Conservation (phyloP, 2,113 vertebrate species). For the Gnathonemus longibarbis region DNA sequence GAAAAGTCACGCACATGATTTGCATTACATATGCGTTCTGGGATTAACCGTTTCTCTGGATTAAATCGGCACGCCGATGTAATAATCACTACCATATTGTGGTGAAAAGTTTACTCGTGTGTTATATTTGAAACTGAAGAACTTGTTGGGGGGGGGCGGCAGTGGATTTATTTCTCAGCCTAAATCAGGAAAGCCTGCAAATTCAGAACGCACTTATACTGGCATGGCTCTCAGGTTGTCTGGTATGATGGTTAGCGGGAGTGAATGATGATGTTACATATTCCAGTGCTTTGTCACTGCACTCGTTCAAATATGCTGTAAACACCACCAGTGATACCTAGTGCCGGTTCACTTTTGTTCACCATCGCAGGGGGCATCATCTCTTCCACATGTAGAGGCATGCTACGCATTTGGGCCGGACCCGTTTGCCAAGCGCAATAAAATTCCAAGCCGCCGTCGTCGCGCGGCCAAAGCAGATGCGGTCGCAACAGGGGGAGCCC, state of each 20-base stretch:
- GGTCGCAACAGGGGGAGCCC: neutral
- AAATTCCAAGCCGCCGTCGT: neutral
- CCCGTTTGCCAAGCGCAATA: neutral
- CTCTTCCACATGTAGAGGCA: neutral
- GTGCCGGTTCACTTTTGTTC: neutral
- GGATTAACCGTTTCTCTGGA: conserved; percentile 7
- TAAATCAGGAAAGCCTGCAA: neutral
- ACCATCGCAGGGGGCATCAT: neutral
- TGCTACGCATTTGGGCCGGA: neutral
- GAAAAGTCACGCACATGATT: neutral
- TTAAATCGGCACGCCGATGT: neutral
- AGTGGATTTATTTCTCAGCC: neutral
- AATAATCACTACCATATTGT: conserved; percentile 16
- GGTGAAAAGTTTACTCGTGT: neutral
- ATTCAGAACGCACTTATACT: neutral
- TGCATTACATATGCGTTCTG: neutral
- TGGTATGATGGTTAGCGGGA: neutral
- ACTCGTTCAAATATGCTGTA: neutral
- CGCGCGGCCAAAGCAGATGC: neutral
- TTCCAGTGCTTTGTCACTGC: neutral
- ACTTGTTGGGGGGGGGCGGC: neutral
- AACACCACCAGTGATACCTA: neutral
- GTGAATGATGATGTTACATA: neutral
- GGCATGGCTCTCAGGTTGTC: neutral
- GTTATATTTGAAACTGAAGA: conserved; percentile 1